Base-by-base conservation (phyloP, 2,888 invertebrate species). In the Harpalus rufipes region DNA sequence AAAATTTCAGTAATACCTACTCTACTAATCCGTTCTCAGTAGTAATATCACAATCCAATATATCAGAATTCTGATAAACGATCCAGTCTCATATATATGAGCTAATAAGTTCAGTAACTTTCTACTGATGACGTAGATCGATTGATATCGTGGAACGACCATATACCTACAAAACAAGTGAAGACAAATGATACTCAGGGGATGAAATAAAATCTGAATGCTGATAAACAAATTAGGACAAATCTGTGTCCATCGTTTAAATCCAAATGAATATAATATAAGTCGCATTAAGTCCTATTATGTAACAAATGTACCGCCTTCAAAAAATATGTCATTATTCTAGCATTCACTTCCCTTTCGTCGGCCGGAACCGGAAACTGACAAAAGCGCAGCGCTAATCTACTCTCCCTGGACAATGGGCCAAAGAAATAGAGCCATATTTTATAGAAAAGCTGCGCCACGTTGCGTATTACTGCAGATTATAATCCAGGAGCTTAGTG, bases 401-500 rank as follows among this genome's bases (percentile, higher is more conserved):
- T 78, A 58, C 12, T 58, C 58, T 10, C 21, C 18, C 25, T 56
- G 56, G 78, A 78, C 78, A 78, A 78, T 78, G 32, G 58, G 14
- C 56, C 58, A 18, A 78, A 58, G 58, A 25, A 56, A 78, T 78
- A 58, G 58, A 78, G 14, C 21, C 12, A 78, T 58, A 78, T 78
- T 58, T 78, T 58, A 78, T 78, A 41, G 10, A 8, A 32, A 58
- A 56, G 78, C 76, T 76, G 32, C 44, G 25, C 58, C 32, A 32
- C 32, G 32, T 74, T 18, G 44, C 16, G 32, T 78, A 58, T 58
- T 78, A 56, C 32, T 8, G 58, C 51, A 74, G 72, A 74, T 44
- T 74, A 44, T 74, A 74, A 51, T 51, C 72, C 72, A 10, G 78
- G n/a, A 78, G 78, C 78, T 78, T 78, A 78, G 78, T 58, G n/a